Conservation (phyloP, 2,888 invertebrate species). For the Epirrhoe alternata region DNA sequence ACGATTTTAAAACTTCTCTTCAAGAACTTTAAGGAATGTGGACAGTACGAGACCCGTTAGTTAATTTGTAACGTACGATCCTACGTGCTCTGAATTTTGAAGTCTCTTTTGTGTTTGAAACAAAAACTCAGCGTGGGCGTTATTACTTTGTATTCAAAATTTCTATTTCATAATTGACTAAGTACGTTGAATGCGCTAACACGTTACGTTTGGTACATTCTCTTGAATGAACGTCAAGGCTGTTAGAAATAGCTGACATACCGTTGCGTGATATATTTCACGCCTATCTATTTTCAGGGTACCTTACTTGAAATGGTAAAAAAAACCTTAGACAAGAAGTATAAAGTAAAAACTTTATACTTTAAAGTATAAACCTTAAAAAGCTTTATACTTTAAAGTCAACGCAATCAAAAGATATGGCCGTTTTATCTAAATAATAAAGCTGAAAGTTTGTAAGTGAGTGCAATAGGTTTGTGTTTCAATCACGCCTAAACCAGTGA, state of each 20-base stretch:
- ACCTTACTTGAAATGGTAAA: no score
- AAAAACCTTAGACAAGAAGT: no score
- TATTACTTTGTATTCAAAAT: constrained; percentile 18
- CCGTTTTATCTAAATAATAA: no score
- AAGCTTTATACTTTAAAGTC: no score
- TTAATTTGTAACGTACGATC: neutral
- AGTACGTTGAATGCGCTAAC: constrained; percentile 16
- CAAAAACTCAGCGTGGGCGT: constrained; percentile 16
- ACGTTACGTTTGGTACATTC: constrained; percentile 30
- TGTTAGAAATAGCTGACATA: constrained; percentile 4
- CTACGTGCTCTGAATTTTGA: constrained; percentile 22
- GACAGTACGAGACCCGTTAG: constrained; percentile 18
- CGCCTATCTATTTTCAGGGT: neutral
- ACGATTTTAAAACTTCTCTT: neutral
- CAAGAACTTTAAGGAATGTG: constrained; percentile 13
- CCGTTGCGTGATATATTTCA: neutral
- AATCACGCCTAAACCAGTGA: no score
- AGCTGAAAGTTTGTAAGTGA: no score
- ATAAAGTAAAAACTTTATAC: no score
- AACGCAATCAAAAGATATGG: no score
- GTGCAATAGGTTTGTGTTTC: no score
- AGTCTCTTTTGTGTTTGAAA: constrained; percentile 18
- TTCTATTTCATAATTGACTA: constrained; percentile 28
- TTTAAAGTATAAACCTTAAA: no score
- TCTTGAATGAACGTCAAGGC: constrained; percentile 32